These are phyloP conservation scores for Drosophila dunni DNA, from an alignment of 1,140 invertebrate genomes.

Conservation along the genomic window DNA sequence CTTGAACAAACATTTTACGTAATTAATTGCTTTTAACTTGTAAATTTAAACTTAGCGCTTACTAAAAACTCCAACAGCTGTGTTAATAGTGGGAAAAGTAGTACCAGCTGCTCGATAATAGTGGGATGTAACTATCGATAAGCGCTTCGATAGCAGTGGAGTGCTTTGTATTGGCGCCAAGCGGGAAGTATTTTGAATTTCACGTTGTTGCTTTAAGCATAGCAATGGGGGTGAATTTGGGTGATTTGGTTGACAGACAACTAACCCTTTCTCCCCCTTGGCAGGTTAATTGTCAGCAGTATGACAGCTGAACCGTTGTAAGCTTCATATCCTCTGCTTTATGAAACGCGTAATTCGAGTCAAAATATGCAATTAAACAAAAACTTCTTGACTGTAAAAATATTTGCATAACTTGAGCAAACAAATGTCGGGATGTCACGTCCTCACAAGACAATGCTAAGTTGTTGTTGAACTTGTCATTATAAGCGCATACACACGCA, in stretches of 20 bases:
- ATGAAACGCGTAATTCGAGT: slow-evolving; percentile 84
- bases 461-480: slow-evolving; percentile 82
- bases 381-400: slow-evolving; percentile 83
- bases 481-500: slow-evolving; percentile 40
- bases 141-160: not conserved
- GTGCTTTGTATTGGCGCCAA: not conserved
- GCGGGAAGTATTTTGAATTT: not conserved
- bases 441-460: slow-evolving; percentile 73
- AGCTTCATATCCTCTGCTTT: slow-evolving; percentile 75
- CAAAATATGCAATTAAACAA: slow-evolving; percentile 84
- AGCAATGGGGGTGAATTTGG: not conserved
- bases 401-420: slow-evolving; percentile 82
- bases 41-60: too few species aligned
- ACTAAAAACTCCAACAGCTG: too few species aligned
- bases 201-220: not conserved
- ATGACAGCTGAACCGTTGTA: slow-evolving; percentile 45
- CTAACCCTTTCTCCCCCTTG: slow-evolving; percentile 19
- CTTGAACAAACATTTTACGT: too few species aligned
- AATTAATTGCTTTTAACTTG: too few species aligned
- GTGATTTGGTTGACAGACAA: slow-evolving; percentile 9
- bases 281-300: slow-evolving; percentile 41
- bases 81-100: not conserved
- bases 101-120: too few species aligned
- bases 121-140: not conserved
- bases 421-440: slow-evolving; percentile 77